These are phyloP conservation scores for Balaeniceps rex DNA, from an alignment of 2,113 vertebrate species.

Conservation along the genomic window DNA sequence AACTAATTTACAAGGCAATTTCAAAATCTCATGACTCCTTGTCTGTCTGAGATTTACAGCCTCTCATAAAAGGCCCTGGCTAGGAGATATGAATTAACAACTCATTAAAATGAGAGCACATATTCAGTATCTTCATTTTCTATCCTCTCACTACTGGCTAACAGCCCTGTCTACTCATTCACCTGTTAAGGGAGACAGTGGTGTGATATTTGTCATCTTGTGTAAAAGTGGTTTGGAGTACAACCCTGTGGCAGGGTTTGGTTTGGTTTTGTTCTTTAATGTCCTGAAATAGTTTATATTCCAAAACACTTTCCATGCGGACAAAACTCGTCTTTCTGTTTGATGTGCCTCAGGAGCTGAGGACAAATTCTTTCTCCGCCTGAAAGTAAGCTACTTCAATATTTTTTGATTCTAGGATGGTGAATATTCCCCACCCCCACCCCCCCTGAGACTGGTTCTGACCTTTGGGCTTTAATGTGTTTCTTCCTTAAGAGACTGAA, in stretches of 20 bases:
- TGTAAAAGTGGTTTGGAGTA: neutral
- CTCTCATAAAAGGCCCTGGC: conserved; percentile 70
- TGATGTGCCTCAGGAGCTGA: neutral
- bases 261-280: neutral
- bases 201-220: neutral
- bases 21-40: conserved; percentile 71
- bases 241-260: neutral
- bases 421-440: too few relatives aligned
- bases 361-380: neutral
- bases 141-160: neutral
- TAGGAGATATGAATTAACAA: conserved; percentile 68
- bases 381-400: neutral
- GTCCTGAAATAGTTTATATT: neutral
- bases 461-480: neutral
- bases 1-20: conserved; percentile 79
- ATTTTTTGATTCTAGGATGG: neutral
- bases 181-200: neutral
- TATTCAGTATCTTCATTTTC: neutral
- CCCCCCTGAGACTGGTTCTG: neutral
- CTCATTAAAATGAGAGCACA: conserved; percentile 62
- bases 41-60: conserved; percentile 72
- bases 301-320: neutral
- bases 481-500: neutral
- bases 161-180: neutral
- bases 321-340: neutral